A percentile compares a stretch with the other conserved stretches of the same genome.
Conservation (phyloP, 2,113 vertebrate species). For the Bufo bufo region DNA sequence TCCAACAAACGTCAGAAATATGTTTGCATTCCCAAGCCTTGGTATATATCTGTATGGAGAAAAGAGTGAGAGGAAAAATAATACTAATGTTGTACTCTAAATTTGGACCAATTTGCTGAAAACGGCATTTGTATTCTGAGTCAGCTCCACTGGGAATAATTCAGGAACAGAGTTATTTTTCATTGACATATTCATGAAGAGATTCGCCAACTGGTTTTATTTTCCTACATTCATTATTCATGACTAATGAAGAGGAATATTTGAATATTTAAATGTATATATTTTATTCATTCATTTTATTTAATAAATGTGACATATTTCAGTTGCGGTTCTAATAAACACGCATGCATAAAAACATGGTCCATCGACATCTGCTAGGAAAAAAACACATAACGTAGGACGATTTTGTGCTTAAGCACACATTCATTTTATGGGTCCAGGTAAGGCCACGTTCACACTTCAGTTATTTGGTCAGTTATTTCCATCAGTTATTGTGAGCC, state of each 20-base stretch:
- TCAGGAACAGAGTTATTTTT: background rate
- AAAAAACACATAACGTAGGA: too few species aligned
- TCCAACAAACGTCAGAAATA: constrained; percentile 31
- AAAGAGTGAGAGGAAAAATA: background rate
- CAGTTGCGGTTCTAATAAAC: background rate
- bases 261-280: background rate
- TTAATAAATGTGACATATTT: background rate
- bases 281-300: background rate
- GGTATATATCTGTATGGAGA: background rate
- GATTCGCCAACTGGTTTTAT: constrained; percentile 23
- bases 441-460: too few species aligned
- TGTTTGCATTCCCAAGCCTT: background rate
- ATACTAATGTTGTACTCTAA: background rate
- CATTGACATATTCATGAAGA: constrained; percentile 13
- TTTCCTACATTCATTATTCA: constrained; percentile 1
- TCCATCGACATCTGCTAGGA: too few species aligned
- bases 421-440: too few species aligned
- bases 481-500: too few species aligned
- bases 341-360: too few species aligned
- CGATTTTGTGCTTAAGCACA: too few species aligned
- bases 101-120: constrained; percentile 26
- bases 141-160: constrained; percentile 2
- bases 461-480: too few species aligned
- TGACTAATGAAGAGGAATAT: background rate
- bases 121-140: constrained; percentile 22